Percentiles rank a stretch among this genome's conserved stretches.
These are phyloP conservation scores for Drosophila nr. perissopoda DNA, from an alignment of 2,888 invertebrate species.

Conservation along the genomic window DNA sequence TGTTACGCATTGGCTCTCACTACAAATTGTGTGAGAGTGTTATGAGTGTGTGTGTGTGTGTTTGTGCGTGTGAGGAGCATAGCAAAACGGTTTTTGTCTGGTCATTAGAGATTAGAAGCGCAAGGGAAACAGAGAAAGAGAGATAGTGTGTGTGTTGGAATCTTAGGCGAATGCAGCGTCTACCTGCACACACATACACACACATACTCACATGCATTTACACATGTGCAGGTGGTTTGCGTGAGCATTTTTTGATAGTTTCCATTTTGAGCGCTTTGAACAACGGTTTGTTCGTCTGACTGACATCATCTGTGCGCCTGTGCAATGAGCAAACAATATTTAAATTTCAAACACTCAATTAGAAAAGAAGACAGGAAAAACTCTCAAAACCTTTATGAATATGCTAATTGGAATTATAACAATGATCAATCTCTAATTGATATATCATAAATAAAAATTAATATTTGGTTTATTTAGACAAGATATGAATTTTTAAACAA, in stretches of 20 bases:
- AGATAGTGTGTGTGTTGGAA: constrained; percentile 8
- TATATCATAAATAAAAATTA: too few species aligned
- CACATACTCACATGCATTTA: background rate
- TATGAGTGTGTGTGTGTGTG: constrained; percentile 13
- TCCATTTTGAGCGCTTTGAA: constrained; percentile 26
- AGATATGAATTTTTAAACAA: background rate
- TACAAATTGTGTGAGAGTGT: constrained; percentile 26
- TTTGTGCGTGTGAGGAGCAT: constrained; percentile 21
- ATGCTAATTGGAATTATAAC: background rate
- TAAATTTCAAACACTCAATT: constrained; percentile 56
- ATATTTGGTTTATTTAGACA: background rate
- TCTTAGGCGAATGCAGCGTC: constrained; percentile 14
- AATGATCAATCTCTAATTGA: constrained; percentile 2
- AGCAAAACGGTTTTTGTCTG: constrained; percentile 31
- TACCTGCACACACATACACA: background rate
- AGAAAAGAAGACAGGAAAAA: constrained; percentile 2
- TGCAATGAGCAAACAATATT: constrained; percentile 64
- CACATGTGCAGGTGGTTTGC: constrained; percentile 46
- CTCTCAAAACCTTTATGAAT: background rate
- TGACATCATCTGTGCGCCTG: constrained; percentile 62
- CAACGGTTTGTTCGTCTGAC: constrained; percentile 19
- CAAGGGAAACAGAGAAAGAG: constrained; percentile 11
- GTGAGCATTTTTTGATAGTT: constrained; percentile 32
- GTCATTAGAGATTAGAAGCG: constrained; percentile 30
- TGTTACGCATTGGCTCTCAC: constrained; percentile 58